phyloP scores from a whole-genome alignment of 2,888 invertebrate species.

The Ennomos quercinarius region DNA sequence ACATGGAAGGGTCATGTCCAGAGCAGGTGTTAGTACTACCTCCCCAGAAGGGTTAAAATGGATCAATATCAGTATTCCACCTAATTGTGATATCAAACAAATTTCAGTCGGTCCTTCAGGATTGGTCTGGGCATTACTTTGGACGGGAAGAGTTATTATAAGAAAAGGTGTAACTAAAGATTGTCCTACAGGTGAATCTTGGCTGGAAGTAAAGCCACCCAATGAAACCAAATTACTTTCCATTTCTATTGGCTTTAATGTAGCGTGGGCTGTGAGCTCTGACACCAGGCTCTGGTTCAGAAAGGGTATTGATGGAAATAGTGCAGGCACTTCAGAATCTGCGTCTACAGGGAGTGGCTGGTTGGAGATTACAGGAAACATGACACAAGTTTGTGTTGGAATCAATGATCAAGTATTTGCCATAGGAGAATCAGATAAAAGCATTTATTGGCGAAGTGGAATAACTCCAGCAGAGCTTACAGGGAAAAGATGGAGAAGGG shows the following conservation, averaged over 20 bases:
- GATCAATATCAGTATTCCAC: constrained; percentile 91
- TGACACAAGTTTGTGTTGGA: constrained; percentile 93
- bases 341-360: constrained; percentile 93
- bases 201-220: constrained; percentile 92
- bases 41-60: constrained; percentile 96
- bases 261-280: constrained; percentile 92
- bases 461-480: constrained; percentile 91
- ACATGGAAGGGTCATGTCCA: constrained; percentile 95
- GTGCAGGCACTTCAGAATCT: constrained; percentile 89
- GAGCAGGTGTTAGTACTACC: constrained; percentile 91
- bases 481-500: constrained; percentile 94
- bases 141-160: constrained; percentile 93
- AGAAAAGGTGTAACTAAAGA: constrained; percentile 94
- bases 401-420: constrained; percentile 96
- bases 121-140: constrained; percentile 94
- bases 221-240: constrained; percentile 89
- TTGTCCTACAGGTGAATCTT: constrained; percentile 88
- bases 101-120: constrained; percentile 95
- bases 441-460: constrained; percentile 92
- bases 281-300: constrained; percentile 95
- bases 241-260: constrained; percentile 92
- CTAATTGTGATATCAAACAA: constrained; percentile 93
- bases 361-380: constrained; percentile 95
- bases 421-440: constrained; percentile 92
- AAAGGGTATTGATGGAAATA: constrained; percentile 89